Conservation (phyloP, 37 sponge, comb jelly and placozoan species). For the Oopsacas minuta region DNA sequence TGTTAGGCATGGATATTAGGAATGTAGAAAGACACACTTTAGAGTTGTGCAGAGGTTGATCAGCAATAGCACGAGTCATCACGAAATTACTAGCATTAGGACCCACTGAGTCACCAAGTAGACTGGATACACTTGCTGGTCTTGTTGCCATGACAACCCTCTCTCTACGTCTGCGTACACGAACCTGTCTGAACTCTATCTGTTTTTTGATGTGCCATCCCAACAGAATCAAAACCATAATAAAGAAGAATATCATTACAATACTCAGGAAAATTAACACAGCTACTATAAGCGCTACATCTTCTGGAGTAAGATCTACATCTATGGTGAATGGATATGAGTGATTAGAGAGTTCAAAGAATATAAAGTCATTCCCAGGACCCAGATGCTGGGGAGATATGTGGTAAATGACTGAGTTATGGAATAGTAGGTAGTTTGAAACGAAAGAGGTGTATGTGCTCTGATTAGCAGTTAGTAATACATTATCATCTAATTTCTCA, state of each 20-base stretch:
- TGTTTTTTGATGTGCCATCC: slow-evolving; percentile 12
- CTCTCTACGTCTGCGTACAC: neutral
- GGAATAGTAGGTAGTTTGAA: neutral
- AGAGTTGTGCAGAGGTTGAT: neutral
- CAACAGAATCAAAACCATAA: neutral
- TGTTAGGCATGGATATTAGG: slow-evolving; percentile 9
- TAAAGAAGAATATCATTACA: neutral
- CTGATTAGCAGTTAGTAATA: neutral
- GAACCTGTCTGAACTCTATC: slow-evolving; percentile 15
- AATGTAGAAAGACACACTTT: neutral
- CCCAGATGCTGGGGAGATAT: neutral
- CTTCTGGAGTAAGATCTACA: neutral
- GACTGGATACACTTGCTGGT: neutral
- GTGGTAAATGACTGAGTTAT: neutral
- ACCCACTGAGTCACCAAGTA: neutral
- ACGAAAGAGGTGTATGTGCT: neutral
- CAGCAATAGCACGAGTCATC: neutral
- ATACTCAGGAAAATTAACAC: neutral
- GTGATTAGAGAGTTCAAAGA: neutral
- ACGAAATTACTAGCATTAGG: neutral
- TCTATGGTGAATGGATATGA: neutral
- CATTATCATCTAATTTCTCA: neutral
- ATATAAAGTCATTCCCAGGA: neutral
- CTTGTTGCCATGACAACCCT: neutral
- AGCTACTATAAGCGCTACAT: neutral